Evolutionary conservation across 2,888 invertebrate genomes (phyloP), one percentile per base, ranked within the genome.

Genomic region (Erannis defoliaria): DNA sequence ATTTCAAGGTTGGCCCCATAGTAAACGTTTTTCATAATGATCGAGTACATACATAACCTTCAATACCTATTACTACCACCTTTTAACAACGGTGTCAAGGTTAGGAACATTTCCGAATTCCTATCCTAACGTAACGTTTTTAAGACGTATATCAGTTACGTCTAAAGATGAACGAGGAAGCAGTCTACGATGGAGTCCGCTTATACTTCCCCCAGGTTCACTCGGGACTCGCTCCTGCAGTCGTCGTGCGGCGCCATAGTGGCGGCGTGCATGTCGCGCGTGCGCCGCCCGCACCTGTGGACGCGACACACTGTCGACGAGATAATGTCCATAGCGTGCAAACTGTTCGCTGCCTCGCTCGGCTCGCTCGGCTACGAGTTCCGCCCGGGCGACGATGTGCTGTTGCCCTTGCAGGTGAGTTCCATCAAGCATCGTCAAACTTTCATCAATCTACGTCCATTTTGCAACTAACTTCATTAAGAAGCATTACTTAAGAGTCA

Each of bases 251-350:
- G 93, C 1, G 94, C 95, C 0, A 76, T 95, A 0, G 93, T 94
- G 0, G 90, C 94, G 0, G 85, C 94, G 0, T 94, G 94, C 18
- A 95, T 95, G 95, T 89, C 94, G 0, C 88, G 93, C 67, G 77
- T 95, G 0, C 93, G 95, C 8, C 90, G 94, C 5, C 91, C 95
- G 0, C 90, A 90, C 45, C 86, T 94, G 4, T 96, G 95, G 95
- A 94, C 94, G 5, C 82, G 88, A 3, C 90, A 93, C n/a, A 94
- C 95, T 0, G 76, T 90, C 16, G 94, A 88, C 71, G 88, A 89
- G 67, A 87, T 95, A 10, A 76, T 95, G 66, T 77, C 81, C 0
- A 81, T 93, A 0, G 95, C 93, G 0, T 90, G 94, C 49, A 88
- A 88, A 29, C 75, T 95, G 57, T 94, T 94, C 71, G 68, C 81